phyloP scores from a whole-genome alignment of 2,888 invertebrate genomes.

The Plebejus argus region DNA sequence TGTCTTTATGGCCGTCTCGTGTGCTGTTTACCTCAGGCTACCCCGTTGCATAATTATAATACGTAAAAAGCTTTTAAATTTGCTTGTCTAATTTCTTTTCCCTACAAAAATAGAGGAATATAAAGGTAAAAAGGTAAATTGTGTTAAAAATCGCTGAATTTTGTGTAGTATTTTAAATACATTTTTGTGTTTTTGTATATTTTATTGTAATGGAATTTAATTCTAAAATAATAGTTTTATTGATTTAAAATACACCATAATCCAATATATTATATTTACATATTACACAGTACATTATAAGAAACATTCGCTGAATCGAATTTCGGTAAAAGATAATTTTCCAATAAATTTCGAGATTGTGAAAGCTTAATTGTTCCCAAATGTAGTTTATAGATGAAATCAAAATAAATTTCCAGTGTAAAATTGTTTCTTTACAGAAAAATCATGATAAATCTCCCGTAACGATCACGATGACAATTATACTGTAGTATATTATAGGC shows the following conservation, averaged over 20 bases:
- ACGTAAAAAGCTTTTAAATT: not conserved
- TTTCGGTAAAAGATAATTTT: slow-evolving; percentile 13
- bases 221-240: not conserved
- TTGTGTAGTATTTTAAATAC: not conserved
- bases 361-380: slow-evolving; percentile 19
- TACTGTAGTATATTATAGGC: too few species aligned
- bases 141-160: not conserved
- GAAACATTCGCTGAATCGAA: not conserved
- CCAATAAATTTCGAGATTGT: not conserved
- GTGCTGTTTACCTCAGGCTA: not conserved
- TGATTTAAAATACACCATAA: too few species aligned
- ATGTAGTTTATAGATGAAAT: slow-evolving; percentile 3
- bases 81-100: not conserved
- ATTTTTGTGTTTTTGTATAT: not conserved
- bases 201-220: not conserved
- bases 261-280: too few species aligned
- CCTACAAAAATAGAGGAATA: not conserved
- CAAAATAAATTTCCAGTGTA: slow-evolving; percentile 3
- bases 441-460: not conserved
- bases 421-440: slow-evolving; percentile 2
- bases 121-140: not conserved
- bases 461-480: slow-evolving; percentile 5
- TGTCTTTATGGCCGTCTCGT: not conserved
- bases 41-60: not conserved
- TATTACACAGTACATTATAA: not conserved